Evolutionary conservation across 2,113 vertebrate genomes (phyloP), one percentile per base, ranked within the genome.

Genomic region (Leucosticte australis): DNA sequence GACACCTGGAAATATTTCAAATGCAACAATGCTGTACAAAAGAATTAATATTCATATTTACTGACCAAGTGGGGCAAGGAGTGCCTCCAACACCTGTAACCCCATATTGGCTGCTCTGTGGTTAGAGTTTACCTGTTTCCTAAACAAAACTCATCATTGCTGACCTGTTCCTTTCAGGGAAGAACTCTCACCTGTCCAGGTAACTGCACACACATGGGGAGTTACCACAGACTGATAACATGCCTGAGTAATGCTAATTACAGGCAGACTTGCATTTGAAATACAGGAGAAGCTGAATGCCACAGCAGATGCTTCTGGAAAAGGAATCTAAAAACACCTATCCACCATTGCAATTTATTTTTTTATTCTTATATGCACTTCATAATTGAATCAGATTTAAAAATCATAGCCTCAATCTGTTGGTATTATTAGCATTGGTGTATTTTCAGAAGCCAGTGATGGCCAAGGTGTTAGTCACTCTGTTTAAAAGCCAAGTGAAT

Each of bases 81-180:
- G 41, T 53, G 26, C 55, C 59, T 77, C 59, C 50, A 84, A 3
- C 15, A n/a, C 5, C 16, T 11, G 7, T 7, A 47, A 12, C 15
- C 28, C 10, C 26, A 0, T 1, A 8, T 0, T 7, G 15, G 44
- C 53, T 80, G 1, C 53, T 33, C 30, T 11, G 24, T 7, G 35
- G 67, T 56, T 22, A n/a, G 55, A 13, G 55, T 56, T 22, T 14
- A 79, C 1, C 15, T 11, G 5, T 13, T 30, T 44, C 26, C 37
- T 7, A 6, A 5, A 62, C 49, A 44, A 64, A 65, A 16, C 10
- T 28, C 71, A 42, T 10, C 23, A 1, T 1, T 79, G 67, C 44
- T 42, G 63, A 21, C 1, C 60, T 21, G 14, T 3, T 14, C 31
- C 22, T 69, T 22, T 9, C 2, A 3, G 71, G 80, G 33, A 55